phyloP scores from a whole-genome alignment of 2,113 vertebrate species.

The Raphicerus campestris region DNA sequence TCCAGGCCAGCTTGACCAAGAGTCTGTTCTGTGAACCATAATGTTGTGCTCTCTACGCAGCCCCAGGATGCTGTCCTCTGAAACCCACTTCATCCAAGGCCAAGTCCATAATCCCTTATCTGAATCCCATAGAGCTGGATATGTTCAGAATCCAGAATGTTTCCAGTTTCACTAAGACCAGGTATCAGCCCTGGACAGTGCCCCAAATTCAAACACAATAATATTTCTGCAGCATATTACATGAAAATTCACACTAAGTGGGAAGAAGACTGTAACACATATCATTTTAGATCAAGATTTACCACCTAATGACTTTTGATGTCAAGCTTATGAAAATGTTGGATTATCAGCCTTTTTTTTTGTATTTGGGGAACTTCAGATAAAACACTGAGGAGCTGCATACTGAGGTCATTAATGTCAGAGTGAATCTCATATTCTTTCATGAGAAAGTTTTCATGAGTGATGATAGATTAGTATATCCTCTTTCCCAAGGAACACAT shows the following conservation, averaged over 20 bases:
- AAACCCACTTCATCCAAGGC: not conserved
- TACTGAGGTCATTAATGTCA: not conserved
- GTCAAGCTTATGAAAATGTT: constrained; percentile 10
- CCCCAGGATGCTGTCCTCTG: not conserved
- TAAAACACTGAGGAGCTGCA: not conserved
- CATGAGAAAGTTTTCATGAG: not conserved
- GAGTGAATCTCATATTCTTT: not conserved
- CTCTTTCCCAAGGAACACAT: not conserved
- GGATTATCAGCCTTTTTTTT: not conserved
- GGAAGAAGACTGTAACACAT: not conserved
- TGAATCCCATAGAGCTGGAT: not conserved
- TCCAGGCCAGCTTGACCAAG: not conserved
- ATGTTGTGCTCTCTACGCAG: not conserved
- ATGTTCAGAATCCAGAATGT: constrained; percentile 1
- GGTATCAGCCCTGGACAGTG: not conserved
- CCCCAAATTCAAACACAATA: not conserved
- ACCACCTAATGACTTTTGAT: constrained; percentile 2
- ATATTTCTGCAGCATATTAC: not conserved
- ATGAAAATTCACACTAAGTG: not conserved
- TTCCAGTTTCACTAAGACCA: not conserved
- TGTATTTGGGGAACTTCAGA: not conserved
- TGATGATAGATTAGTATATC: not conserved
- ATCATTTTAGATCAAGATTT: constrained; percentile 3
- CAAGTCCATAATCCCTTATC: not conserved
- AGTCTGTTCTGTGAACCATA: not conserved